Evolutionary conservation across 2,797 vertebrate species (phyloP), one percentile per base, ranked within the genome.

Genomic region (Coracias cyanogaster): DNA sequence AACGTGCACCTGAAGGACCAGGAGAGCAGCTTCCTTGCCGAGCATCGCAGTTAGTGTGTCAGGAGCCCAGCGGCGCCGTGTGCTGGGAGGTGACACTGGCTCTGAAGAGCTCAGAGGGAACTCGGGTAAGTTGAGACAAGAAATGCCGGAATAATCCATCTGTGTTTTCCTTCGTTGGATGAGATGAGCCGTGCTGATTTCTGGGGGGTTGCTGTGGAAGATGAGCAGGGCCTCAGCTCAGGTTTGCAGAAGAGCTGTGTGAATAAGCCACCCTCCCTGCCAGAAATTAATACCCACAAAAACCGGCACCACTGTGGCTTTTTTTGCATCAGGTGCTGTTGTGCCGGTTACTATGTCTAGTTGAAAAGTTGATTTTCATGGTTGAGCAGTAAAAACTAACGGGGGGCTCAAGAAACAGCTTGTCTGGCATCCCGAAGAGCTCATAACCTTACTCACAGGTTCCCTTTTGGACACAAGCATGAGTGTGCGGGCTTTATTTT

Each of bases 1-100:
- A n/a, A 61, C 26, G 21, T 0, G 7, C 9, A 20, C 4, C 10
- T 6, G 15, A 35, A 29, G 65, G 37, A 7, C 35, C 29, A 6
- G 20, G 33, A 52, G 55, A 20, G 29, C 46, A 7, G 57, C 57
- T 31, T 25, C 57, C 39, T 26, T 25, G 13, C 26, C 1, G 15
- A 21, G 54, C 45, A 7, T 15, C 3, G 5, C 28, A 2, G 26
- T 9, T 9, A 7, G 15, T 12, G 4, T 3, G 52, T 18, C 2
- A 24, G 29, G 33, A 13, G 6, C 19, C 0, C 3, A 48, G 65
- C 33, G 5, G 2, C 3, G 17, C 46, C 2, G 1, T 3, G 31
- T 54, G 48, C 25, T 5, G 35, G 10, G 7, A 16, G 33, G 51
- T 5, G 35, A 3, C 35, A 2, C 9, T 17, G 46, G 11, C 13